Evolutionary conservation across 2,888 invertebrate genomes (phyloP), one percentile per base, ranked within the genome.

Genomic region (Aspidiotus rigidus): DNA sequence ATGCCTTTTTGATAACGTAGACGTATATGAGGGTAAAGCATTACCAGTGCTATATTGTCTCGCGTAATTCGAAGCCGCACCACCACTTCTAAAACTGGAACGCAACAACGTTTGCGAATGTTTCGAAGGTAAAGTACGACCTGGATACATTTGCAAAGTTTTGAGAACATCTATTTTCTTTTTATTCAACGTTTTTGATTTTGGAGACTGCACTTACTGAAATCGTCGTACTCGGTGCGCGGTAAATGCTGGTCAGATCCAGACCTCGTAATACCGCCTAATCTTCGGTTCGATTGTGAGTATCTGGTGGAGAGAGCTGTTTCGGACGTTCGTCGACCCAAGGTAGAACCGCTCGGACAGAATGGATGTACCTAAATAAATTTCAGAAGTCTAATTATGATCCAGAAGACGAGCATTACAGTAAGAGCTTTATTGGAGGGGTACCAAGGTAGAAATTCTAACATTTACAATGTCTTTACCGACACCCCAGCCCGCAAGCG

Each of bases 191-290:
- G 16, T 55, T 62, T 44, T 28, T 28, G 28, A 5, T 28, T 28
- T 28, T 6, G 10, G 2, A 11, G 49, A 49, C n/a, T n/a, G n/a
- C 10, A 64, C 69, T 67, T 17, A 72, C 73, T 72, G 17, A 73
- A 73, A 71, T 74, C 74, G 69, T 75, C 76, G 77, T 91, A 92
- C 79, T 92, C 92, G 10, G 91, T 90, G 66, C 90, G 83, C 9
- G 92, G 91, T 73, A 92, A 79, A 78, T 93, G 91, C 78, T 93
- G 93, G 79, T 94, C 94, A 56, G 93, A 93, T 28, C 93, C 93
- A 64, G 93, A 93, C 69, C 94, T 83, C 15, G 93, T 90, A 79
- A 93, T 75, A 13, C 73, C 72, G 69, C 63, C 69, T 44, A 59
- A n/a, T 69, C 72, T 72, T 72, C 72, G 73, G 72, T 70, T 72